These are phyloP conservation scores for Scarus forsteni DNA, from an alignment of 2,797 vertebrate species.

Conservation along the genomic window DNA sequence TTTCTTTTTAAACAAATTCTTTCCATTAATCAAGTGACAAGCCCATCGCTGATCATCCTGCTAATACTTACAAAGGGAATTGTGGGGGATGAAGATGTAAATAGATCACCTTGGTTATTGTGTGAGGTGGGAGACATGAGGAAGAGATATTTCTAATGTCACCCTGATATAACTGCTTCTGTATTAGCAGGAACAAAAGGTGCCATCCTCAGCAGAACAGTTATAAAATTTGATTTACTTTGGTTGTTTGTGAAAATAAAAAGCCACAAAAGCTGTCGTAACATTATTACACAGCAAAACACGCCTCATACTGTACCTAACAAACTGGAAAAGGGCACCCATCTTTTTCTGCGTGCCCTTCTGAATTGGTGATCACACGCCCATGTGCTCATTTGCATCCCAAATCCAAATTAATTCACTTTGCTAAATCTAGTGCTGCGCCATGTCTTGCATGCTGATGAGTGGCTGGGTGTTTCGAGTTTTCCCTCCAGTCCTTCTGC, in stretches of 20 bases:
- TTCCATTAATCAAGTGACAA: constrained; percentile 96
- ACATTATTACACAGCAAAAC: constrained; percentile 73
- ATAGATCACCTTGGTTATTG: constrained; percentile 86
- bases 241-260: constrained; percentile 36
- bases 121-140: constrained; percentile 46
- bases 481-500: constrained; percentile 83
- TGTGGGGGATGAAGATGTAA: constrained; percentile 90
- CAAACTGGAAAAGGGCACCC: constrained; percentile 67
- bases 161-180: constrained; percentile 39
- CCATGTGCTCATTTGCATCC: constrained; percentile 95
- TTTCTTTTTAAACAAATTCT: constrained; percentile 87
- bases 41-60: constrained; percentile 88
- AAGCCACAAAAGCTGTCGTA: constrained; percentile 27
- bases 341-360: constrained; percentile 85
- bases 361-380: constrained; percentile 92
- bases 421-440: constrained; percentile 96
- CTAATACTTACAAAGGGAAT: constrained; percentile 95
- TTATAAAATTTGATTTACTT: background rate
- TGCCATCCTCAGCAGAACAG: constrained; percentile 48
- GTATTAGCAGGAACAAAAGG: constrained; percentile 33
- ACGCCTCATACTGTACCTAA: constrained; percentile 37
- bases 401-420: constrained; percentile 99
- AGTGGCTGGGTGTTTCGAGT: constrained; percentile 84
- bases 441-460: constrained; percentile 96
- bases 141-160: constrained; percentile 53